These are phyloP conservation scores for Drosophila teissieri DNA, from an alignment of 1,140 invertebrate species.

Conservation along the genomic window DNA sequence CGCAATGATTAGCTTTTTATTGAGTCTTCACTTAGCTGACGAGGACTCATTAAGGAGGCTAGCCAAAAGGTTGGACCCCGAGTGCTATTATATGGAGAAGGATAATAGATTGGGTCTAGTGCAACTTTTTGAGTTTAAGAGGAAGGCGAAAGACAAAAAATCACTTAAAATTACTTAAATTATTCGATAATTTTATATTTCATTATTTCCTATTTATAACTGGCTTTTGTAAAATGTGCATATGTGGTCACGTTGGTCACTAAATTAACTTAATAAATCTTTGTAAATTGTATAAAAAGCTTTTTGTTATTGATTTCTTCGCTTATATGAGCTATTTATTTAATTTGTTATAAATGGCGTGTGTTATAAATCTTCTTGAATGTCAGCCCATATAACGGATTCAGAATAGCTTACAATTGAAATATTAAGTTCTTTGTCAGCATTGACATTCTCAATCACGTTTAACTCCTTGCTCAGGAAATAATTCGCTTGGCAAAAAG, in stretches of 20 bases:
- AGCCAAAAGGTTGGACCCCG: conserved; percentile 25
- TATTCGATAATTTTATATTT: background rate
- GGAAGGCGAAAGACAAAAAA: background rate
- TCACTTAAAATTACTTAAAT: background rate
- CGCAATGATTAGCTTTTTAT: conserved; percentile 20
- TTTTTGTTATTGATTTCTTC: background rate
- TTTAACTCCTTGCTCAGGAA: conserved; percentile 32
- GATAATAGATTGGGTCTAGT: conserved; percentile 7
- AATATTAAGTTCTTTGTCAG: background rate
- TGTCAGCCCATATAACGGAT: background rate
- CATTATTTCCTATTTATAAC: background rate
- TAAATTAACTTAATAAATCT: too few species aligned
- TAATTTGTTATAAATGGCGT: too few species aligned
- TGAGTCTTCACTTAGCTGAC: background rate
- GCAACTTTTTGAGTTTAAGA: background rate
- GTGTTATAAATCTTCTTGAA: too few species aligned
- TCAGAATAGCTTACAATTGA: background rate
- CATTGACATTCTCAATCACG: conserved; percentile 5
- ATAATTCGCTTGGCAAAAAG: conserved; percentile 49
- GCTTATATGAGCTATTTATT: too few species aligned
- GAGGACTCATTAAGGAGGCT: background rate
- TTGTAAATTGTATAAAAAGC: background rate
- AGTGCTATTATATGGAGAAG: conserved; percentile 7
- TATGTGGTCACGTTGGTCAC: too few species aligned
- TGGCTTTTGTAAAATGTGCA: background rate